Conservation (phyloP, 2,888 invertebrate genomes). For the Eupithecia insigniata region DNA sequence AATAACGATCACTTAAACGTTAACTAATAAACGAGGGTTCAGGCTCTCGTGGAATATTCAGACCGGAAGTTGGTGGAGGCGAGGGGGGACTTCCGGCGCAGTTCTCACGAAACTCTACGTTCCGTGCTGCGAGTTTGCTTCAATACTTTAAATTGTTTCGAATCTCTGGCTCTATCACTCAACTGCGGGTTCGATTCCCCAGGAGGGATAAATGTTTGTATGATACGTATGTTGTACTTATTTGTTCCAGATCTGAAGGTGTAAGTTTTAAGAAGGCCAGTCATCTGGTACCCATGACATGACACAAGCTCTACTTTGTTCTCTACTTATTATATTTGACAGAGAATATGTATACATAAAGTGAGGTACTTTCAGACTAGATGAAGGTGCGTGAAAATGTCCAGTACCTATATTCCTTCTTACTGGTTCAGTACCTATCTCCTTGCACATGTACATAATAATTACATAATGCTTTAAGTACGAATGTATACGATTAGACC, state of each 20-base stretch:
- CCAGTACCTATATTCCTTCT: neutral
- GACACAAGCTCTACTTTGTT: neutral
- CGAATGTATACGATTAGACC: too few relatives aligned
- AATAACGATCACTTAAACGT: constrained; percentile 14
- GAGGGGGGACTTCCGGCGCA: constrained; percentile 23
- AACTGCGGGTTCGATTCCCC: neutral
- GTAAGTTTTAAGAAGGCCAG: neutral
- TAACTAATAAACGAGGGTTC: constrained; percentile 20
- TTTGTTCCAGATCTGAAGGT: neutral
- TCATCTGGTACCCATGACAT: neutral
- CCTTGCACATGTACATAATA: too few relatives aligned
- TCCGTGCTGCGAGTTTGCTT: constrained; percentile 1
- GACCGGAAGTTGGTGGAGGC: constrained; percentile 22
- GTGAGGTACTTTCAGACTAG: neutral
- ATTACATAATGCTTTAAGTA: too few relatives aligned
- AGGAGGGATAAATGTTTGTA: neutral
- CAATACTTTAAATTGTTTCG: neutral
- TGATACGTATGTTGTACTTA: neutral
- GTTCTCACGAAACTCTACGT: constrained; percentile 19
- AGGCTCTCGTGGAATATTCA: constrained; percentile 28
- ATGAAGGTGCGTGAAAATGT: neutral
- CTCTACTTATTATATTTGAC: too few relatives aligned
- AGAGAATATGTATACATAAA: too few relatives aligned
- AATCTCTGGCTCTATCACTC: neutral
- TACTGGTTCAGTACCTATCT: too few relatives aligned